Evolutionary conservation across 2,888 invertebrate species (phyloP).

Genomic region (Hesperia comma): DNA sequence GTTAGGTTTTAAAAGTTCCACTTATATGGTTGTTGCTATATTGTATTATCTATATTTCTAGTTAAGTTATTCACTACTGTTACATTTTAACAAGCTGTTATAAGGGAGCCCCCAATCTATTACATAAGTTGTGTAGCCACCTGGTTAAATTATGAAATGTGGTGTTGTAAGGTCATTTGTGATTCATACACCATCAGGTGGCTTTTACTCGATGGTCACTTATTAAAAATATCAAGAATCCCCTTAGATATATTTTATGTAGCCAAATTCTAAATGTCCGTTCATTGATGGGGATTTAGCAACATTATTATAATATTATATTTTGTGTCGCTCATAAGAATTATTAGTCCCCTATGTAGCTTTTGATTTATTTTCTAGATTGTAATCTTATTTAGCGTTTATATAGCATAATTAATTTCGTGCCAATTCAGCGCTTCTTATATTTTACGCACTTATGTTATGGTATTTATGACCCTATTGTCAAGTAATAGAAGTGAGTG

Average conservation of each 20-base stretch:
- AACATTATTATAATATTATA: not conserved
- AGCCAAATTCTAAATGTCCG: no score
- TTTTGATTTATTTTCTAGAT: constrained; percentile 7
- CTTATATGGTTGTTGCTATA: constrained; percentile 29
- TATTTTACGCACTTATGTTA: constrained; percentile 8
- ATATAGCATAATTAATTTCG: not conserved
- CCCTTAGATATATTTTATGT: no score
- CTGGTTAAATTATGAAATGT: not conserved
- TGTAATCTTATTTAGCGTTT: not conserved
- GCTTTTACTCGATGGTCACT: no score
- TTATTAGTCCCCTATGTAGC: not conserved
- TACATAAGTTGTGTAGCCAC: not conserved
- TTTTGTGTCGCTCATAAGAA: not conserved
- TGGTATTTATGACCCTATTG: constrained; percentile 2
- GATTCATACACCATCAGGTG: no score
- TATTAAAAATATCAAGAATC: no score
- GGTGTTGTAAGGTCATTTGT: no score
- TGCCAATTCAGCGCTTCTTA: constrained; percentile 15
- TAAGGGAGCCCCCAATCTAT: not conserved
- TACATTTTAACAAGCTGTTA: constrained; percentile 29
- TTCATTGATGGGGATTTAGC: no score
- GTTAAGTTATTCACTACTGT: constrained; percentile 27
- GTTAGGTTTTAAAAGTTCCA: constrained; percentile 30
- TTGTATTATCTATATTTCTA: constrained; percentile 20
- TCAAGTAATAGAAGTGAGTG: not conserved